phyloP scores from a whole-genome alignment of 2,797 vertebrate species.

The Acanthis flammea region DNA sequence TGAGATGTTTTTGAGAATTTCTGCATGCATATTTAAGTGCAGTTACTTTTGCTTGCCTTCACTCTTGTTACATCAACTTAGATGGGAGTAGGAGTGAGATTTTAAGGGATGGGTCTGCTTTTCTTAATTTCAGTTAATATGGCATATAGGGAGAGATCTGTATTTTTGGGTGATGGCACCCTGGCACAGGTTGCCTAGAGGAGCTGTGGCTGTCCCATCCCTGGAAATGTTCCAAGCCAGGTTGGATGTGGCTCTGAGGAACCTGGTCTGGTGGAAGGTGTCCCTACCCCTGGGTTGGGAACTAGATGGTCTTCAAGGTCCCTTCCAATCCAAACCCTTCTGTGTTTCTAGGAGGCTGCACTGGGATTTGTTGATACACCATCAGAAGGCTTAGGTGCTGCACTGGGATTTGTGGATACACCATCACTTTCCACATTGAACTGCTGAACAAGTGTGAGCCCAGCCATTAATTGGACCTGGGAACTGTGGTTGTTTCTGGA shows the following conservation, averaged over 20 bases:
- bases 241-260: neutral
- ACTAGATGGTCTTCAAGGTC: neutral
- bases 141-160: neutral
- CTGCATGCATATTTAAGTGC: neutral
- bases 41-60: neutral
- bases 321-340: neutral
- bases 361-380: neutral
- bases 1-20: neutral
- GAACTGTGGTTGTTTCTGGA: neutral
- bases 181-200: neutral
- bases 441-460: neutral
- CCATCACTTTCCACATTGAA: neutral
- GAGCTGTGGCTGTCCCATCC: neutral
- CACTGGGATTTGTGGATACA: neutral
- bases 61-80: neutral
- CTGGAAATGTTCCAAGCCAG: neutral
- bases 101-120: neutral
- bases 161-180: neutral
- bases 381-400: neutral
- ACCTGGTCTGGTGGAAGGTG: neutral
- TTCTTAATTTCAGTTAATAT: neutral
- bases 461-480: rapidly evolving
- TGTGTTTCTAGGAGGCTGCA: neutral
- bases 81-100: neutral
- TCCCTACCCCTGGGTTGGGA: neutral